phyloP scores from a whole-genome alignment of 1,140 invertebrate genomes.

The Aricia agestis region DNA sequence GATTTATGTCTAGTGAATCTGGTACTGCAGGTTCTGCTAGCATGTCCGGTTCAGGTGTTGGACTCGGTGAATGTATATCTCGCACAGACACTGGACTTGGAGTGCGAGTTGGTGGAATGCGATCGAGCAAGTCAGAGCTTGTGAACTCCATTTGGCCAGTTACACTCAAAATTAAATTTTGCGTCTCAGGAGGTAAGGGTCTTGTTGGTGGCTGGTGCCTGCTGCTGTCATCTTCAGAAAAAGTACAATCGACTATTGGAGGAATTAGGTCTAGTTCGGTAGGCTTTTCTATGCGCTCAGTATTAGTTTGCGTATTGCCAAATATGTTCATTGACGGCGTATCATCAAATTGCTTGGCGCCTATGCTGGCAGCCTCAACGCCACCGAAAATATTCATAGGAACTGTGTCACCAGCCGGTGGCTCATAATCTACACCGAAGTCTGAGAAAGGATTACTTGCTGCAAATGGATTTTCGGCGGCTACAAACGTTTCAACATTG shows the following conservation, averaged over 20 bases:
- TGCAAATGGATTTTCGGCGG: slow-evolving; percentile 79
- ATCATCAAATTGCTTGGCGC: slow-evolving; percentile 53
- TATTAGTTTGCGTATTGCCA: slow-evolving; percentile 31
- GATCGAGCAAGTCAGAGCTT: slow-evolving; percentile 87
- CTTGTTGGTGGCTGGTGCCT: slow-evolving; percentile 78
- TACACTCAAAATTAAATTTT: slow-evolving; percentile 89
- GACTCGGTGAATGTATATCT: slow-evolving; percentile 87
- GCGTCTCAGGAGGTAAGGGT: slow-evolving; percentile 80
- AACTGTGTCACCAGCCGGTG: slow-evolving; percentile 68
- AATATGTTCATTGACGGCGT: slow-evolving; percentile 42
- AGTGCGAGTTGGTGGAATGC: slow-evolving; percentile 87
- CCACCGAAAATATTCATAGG: slow-evolving; percentile 63
- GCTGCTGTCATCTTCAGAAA: slow-evolving; percentile 28
- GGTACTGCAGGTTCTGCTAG: slow-evolving; percentile 33
- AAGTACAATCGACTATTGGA: slow-evolving; percentile 42
- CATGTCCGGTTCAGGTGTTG: slow-evolving; percentile 83
- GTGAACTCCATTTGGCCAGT: slow-evolving; percentile 93
- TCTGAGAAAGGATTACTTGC: slow-evolving; percentile 79
- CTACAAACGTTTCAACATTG: slow-evolving; percentile 46
- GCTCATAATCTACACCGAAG: slow-evolving; percentile 75
- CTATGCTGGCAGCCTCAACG: slow-evolving; percentile 46
- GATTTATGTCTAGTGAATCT: slow-evolving; percentile 56
- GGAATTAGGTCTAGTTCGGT: slow-evolving; percentile 57
- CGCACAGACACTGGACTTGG: slow-evolving; percentile 88
- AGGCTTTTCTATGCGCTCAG: slow-evolving; percentile 50